These are phyloP conservation scores for Salvelinus namaycush DNA, from an alignment of 2,113 vertebrate species.

Conservation along the genomic window DNA sequence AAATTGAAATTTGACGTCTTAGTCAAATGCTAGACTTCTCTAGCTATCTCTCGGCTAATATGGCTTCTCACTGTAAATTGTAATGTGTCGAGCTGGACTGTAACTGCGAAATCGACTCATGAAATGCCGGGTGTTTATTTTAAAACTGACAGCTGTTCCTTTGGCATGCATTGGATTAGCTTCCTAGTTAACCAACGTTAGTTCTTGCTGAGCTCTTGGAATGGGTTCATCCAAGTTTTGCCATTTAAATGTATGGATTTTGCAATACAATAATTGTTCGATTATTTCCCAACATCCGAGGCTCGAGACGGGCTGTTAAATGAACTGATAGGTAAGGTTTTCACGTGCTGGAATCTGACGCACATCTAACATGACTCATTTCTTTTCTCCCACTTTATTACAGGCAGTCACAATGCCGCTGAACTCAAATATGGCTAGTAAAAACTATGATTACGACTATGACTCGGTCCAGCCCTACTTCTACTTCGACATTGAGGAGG, in stretches of 20 bases:
- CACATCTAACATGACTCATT: neutral
- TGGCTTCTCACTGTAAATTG: no score
- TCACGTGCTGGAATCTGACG: neutral
- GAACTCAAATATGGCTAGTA: constrained; percentile 38
- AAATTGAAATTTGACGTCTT: no score
- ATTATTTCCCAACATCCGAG: neutral
- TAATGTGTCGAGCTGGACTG: no score
- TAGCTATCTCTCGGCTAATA: no score
- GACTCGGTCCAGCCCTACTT: constrained; percentile 85
- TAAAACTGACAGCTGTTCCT: neutral
- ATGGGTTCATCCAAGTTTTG: no score
- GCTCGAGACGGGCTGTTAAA: neutral
- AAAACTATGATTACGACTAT: constrained; percentile 69
- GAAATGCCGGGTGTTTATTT: neutral
- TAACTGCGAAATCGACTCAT: no score
- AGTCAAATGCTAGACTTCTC: no score
- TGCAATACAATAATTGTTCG: neutral
- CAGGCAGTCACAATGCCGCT: constrained; percentile 46
- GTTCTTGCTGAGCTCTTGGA: no score
- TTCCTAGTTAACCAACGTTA: neutral
- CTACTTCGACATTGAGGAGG: constrained; percentile 82
- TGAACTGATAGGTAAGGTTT: neutral
- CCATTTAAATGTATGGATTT: no score
- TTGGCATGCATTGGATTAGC: neutral
- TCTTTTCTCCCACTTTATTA: neutral